phyloP scores from a whole-genome alignment of 2,113 vertebrate genomes.

The Tyto alba region DNA sequence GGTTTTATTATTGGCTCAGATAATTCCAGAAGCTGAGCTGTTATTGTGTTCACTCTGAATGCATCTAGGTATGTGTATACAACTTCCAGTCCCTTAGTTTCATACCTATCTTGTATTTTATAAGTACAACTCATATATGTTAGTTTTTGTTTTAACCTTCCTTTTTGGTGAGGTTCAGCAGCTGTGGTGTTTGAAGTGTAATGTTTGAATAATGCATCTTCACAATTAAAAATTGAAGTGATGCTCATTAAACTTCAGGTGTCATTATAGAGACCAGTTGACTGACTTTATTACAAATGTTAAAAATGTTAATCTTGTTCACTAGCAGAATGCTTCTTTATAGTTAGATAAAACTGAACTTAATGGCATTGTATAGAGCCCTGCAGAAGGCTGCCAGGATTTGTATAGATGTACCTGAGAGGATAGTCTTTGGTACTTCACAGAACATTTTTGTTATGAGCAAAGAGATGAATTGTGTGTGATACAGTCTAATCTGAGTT shows the following conservation, averaged over 20 bases:
- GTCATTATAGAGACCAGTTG: background rate
- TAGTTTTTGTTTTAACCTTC: background rate
- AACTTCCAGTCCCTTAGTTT: background rate
- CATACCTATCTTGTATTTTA: background rate
- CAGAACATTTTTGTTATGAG: background rate
- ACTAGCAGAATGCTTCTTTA: background rate
- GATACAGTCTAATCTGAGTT: background rate
- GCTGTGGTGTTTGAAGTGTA: background rate
- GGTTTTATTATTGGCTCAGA: background rate
- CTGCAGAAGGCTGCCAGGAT: background rate
- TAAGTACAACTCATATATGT: background rate
- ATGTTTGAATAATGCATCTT: background rate
- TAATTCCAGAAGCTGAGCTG: background rate
- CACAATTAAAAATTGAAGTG: background rate
- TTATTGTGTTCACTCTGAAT: background rate
- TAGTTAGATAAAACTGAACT: background rate
- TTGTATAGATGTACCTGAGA: background rate
- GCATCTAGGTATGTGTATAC: background rate
- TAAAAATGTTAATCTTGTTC: background rate
- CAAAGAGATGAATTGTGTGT: background rate
- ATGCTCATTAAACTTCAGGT: background rate
- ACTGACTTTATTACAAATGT: background rate
- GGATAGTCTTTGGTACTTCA: background rate
- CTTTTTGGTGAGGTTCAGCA: background rate
- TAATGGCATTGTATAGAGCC: background rate